Evolutionary conservation across 2,888 invertebrate genomes (phyloP).

Genomic region (Zootermopsis nevadensis): DNA sequence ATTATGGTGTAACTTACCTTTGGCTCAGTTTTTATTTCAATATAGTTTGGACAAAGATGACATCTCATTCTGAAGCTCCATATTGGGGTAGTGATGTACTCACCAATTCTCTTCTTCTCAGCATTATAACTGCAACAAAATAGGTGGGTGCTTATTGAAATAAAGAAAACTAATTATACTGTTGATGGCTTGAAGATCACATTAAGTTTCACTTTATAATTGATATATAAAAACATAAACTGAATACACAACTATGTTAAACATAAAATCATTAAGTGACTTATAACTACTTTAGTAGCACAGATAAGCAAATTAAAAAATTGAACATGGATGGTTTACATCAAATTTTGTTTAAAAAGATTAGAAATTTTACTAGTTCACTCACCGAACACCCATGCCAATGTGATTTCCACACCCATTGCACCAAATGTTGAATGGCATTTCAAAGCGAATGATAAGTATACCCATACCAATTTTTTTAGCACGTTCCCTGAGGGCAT

Average conservation of each 20-base stretch:
- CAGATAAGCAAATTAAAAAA: too few species aligned
- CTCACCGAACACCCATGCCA: slow-evolving; percentile 93
- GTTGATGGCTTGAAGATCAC: too few species aligned
- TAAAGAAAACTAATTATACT: too few species aligned
- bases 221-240: too few species aligned
- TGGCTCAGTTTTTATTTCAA: slow-evolving; percentile 98
- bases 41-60: slow-evolving; percentile 96
- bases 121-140: slow-evolving; percentile 81
- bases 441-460: slow-evolving; percentile 96
- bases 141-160: neutral
- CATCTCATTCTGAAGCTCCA: slow-evolving; percentile 99
- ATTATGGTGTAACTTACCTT: slow-evolving; percentile 71
- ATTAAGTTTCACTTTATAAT: too few species aligned
- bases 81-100: slow-evolving; percentile 98
- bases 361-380: neutral
- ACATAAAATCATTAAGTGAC: too few species aligned
- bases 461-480: slow-evolving; percentile 96
- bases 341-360: too few species aligned
- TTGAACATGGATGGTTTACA: too few species aligned
- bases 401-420: slow-evolving; percentile 98
- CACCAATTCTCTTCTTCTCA: slow-evolving; percentile 92
- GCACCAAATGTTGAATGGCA: slow-evolving; percentile 99
- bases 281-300: too few species aligned
- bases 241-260: too few species aligned
- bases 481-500: slow-evolving; percentile 95